Percentiles rank a stretch among this genome's conserved stretches.
These are phyloP conservation scores for Perccottus glenii DNA, from an alignment of 2,113 vertebrate species.

Conservation along the genomic window DNA sequence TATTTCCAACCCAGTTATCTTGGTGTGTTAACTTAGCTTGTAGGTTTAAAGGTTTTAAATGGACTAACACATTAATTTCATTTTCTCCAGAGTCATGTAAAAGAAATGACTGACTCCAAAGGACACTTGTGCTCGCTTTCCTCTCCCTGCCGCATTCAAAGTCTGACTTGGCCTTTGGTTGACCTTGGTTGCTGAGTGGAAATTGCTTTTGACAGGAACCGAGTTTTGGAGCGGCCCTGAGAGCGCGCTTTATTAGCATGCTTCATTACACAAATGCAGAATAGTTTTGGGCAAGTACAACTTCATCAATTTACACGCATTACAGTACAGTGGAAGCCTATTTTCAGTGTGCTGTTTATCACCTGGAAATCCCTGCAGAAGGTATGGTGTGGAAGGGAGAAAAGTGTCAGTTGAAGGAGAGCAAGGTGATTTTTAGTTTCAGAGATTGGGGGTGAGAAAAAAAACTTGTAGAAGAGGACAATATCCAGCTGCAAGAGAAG, in stretches of 20 bases:
- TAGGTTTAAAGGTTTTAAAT: neutral
- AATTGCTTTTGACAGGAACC: constrained; percentile 60
- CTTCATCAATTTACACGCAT: constrained; percentile 41
- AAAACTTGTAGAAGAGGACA: neutral
- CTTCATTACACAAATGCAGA: constrained; percentile 55
- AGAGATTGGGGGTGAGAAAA: constrained; percentile 10
- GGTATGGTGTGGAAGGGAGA: neutral
- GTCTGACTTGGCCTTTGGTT: constrained; percentile 39
- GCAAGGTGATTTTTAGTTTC: constrained; percentile 37
- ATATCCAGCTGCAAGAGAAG: constrained; percentile 18
- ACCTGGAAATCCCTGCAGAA: constrained; percentile 14
- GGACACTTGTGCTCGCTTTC: constrained; percentile 55
- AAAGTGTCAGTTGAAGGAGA: constrained; percentile 46
- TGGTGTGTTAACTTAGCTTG: neutral
- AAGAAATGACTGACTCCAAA: constrained; percentile 15
- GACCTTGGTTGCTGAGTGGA: constrained; percentile 46
- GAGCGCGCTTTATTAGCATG: constrained; percentile 54
- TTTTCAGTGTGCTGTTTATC: constrained; percentile 40
- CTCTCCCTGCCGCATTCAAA: constrained; percentile 43
- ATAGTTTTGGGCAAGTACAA: constrained; percentile 44
- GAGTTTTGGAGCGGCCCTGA: constrained; percentile 38
- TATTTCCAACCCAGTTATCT: no score
- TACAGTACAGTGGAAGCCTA: constrained; percentile 9
- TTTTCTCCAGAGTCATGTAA: neutral
- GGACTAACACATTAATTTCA: neutral